These are phyloP conservation scores for Tokudaia muenninki DNA, from an alignment of 2,797 vertebrate genomes.

Conservation along the genomic window DNA sequence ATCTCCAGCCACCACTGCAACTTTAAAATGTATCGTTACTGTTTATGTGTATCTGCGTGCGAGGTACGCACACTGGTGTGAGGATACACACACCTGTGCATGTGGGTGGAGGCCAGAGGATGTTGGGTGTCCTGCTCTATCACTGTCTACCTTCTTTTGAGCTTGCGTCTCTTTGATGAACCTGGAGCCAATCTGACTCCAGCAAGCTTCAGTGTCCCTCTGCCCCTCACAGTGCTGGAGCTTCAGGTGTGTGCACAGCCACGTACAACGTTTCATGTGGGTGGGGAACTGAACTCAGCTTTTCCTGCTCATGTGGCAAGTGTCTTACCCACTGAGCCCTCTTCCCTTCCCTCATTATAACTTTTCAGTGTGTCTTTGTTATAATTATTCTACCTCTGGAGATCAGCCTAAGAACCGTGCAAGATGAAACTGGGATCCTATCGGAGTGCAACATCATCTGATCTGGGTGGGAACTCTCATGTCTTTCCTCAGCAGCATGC, in stretches of 20 bases:
- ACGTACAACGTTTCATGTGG: neutral
- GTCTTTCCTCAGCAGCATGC: neutral
- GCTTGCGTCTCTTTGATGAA: neutral
- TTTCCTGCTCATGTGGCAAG: neutral
- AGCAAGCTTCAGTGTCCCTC: neutral
- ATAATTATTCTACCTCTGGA: neutral
- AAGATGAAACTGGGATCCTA: neutral
- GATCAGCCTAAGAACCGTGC: neutral
- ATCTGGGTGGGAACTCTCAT: neutral
- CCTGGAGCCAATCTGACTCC: neutral
- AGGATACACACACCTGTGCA: neutral
- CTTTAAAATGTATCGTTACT: neutral
- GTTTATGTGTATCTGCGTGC: neutral
- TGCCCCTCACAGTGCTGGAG: neutral
- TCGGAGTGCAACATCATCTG: neutral
- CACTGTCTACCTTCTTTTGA: neutral
- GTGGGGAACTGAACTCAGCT: neutral
- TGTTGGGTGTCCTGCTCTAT: neutral
- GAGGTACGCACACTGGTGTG: neutral
- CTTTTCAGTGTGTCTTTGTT: neutral
- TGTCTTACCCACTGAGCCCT: neutral
- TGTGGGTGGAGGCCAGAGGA: neutral
- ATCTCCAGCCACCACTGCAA: neutral
- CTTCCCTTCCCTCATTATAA: neutral
- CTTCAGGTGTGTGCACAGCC: neutral